A percentile compares a stretch with the other conserved stretches of the same genome.
These are phyloP conservation scores for Hydrozoanthus tunicans DNA, from an alignment of 64 coral and sea anemone genomes.

Conservation along the genomic window DNA sequence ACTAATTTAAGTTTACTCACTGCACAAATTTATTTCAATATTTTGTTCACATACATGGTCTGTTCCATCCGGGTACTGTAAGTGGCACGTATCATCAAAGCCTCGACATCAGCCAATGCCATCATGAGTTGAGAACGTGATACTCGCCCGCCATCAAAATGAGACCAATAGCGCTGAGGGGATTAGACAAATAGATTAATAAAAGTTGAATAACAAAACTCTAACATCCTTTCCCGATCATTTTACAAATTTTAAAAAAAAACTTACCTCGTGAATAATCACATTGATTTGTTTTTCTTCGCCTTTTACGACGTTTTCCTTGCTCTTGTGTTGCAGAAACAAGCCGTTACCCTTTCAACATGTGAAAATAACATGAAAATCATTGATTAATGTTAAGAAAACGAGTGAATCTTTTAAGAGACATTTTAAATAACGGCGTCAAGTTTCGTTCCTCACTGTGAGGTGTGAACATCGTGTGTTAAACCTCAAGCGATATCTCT, in stretches of 20 bases:
- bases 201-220: background rate
- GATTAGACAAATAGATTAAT: background rate
- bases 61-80: slow-evolving; percentile 58
- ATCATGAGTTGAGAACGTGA: slow-evolving; percentile 74
- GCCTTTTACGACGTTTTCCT: background rate
- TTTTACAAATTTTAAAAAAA: background rate
- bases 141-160: slow-evolving; percentile 9
- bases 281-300: slow-evolving; percentile 26
- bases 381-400: background rate
- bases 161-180: slow-evolving; percentile 46
- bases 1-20: no score
- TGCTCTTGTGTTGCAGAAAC: slow-evolving; percentile 40
- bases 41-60: slow-evolving; percentile 45
- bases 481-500: no score
- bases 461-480: no score
- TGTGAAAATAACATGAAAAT: background rate
- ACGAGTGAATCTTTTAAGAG: no score
- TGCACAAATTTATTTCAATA: background rate
- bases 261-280: slow-evolving; percentile 15
- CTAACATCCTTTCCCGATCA: background rate
- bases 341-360: slow-evolving; percentile 42
- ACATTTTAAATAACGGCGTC: no score
- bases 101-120: slow-evolving; percentile 48
- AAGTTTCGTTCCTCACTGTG: no score
- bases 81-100: slow-evolving; percentile 67